Percentiles rank a stretch among this genome's conserved stretches.
Conservation (phyloP, 2,797 vertebrate genomes). For the Eulemur rubriventer region DNA sequence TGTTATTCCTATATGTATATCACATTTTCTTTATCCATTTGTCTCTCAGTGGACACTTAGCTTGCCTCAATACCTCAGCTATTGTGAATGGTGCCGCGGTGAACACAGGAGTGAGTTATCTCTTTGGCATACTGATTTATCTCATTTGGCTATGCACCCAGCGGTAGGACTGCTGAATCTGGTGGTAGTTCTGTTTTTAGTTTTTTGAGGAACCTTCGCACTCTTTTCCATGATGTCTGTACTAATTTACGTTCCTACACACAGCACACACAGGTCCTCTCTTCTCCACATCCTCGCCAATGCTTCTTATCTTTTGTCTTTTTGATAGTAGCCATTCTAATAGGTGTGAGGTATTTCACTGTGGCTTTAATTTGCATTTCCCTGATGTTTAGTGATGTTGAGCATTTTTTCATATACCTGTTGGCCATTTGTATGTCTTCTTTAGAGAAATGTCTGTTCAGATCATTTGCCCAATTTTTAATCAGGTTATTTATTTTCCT, state of each 20-base stretch:
- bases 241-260: not conserved
- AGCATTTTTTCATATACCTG: not conserved
- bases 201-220: not conserved
- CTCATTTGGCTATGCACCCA: not conserved
- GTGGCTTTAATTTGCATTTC: not conserved
- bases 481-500: not conserved
- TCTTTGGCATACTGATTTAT: not conserved
- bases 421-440: not conserved
- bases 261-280: not conserved
- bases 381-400: not conserved
- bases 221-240: not conserved
- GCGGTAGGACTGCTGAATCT: not conserved
- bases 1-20: too few relatives aligned
- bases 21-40: not conserved
- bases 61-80: not conserved
- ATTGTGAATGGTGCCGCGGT: not conserved
- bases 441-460: not conserved
- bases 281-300: not conserved
- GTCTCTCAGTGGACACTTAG: not conserved
- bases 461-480: not conserved
- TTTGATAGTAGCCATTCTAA: not conserved
- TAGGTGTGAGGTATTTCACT: not conserved
- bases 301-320: not conserved
- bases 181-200: not conserved
- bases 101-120: not conserved